Conservation (phyloP, 2,113 vertebrate species). For the Prietella phreatophila region DNA sequence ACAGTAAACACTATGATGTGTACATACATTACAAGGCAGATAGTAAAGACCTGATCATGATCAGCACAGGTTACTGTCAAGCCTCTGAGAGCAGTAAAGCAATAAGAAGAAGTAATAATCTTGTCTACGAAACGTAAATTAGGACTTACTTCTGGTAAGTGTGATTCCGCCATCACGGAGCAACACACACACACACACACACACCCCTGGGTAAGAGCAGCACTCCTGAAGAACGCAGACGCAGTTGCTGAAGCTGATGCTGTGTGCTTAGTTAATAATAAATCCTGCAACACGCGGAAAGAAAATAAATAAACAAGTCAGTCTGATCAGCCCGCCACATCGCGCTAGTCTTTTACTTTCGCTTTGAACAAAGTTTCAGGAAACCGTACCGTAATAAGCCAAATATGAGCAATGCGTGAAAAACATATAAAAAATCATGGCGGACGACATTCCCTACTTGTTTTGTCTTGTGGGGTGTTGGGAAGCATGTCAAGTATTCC, state of each 20-base stretch:
- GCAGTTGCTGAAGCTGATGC: too few relatives aligned
- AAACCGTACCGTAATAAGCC: not conserved
- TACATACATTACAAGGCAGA: not conserved
- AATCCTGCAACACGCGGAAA: not conserved
- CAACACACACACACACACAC: not conserved
- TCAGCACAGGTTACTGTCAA: not conserved
- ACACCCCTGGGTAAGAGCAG: not conserved
- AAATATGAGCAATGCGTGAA: not conserved
- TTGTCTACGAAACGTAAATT: not conserved
- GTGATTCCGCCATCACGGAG: not conserved
- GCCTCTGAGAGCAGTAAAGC: too few relatives aligned
- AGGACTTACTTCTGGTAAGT: constrained; percentile 7
- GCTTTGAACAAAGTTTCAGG: not conserved
- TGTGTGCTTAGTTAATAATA: not conserved
- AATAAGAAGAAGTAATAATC: not conserved
- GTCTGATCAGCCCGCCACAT: not conserved
- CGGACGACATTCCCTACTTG: not conserved
- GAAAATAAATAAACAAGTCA: too few relatives aligned
- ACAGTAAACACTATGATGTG: not conserved
- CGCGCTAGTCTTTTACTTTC: not conserved
- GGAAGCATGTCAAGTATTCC: not conserved
- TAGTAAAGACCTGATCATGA: not conserved
- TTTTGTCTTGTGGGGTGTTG: not conserved
- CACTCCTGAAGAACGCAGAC: not conserved
- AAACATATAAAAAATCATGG: not conserved